Base-by-base conservation (phyloP, 2,888 invertebrate species). In the Atrina japonica region DNA sequence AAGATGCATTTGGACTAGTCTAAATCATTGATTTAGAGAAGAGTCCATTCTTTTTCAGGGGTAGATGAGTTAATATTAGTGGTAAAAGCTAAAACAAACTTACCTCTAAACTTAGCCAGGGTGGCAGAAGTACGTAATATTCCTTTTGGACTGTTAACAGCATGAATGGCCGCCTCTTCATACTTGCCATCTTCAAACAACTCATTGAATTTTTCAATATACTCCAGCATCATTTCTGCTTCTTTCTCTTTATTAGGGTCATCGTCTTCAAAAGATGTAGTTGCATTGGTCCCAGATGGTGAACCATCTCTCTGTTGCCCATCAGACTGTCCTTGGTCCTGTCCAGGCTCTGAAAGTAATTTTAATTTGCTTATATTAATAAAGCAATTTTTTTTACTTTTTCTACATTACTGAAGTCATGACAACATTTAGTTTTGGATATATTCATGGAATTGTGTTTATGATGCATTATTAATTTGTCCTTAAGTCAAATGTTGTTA, bases 141-240 rank as follows among this genome's bases (percentile, higher is more conserved):
- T 27, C 89, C 90, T 73, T 89, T 89, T 0, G 89, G 90, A 76
- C 89, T 89, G 76, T 89, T 89, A n/a, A 89, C 90, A 45, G 90
- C 90, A 78, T 90, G 89, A 16, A 88, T 82, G 45, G 90, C 90
- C 21, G 90, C 90, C 60, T 88, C 88, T 52, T 88, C 87, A 73
- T 84, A 89, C 45, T 83, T 83, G 5, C 83, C 85, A 66, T 88
- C 88, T 69, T 89, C 90, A 80, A 90, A 84, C 52, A 90, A 80
- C 69, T 90, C 90, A 67, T 89, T 90, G 73, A 90, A 90, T 65
- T 88, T 89, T 74, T 90, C 90, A 30, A 90, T 89, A 66, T 89
- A 89, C 68, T 90, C 90, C 50, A 90, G 74, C 88, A 90, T 89
- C 83, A 88, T 83, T 76, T 89, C 90, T 5, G 90, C 89, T 72